Evolutionary conservation across 2,888 invertebrate species (phyloP).

Genomic region (Laothoe populi): DNA sequence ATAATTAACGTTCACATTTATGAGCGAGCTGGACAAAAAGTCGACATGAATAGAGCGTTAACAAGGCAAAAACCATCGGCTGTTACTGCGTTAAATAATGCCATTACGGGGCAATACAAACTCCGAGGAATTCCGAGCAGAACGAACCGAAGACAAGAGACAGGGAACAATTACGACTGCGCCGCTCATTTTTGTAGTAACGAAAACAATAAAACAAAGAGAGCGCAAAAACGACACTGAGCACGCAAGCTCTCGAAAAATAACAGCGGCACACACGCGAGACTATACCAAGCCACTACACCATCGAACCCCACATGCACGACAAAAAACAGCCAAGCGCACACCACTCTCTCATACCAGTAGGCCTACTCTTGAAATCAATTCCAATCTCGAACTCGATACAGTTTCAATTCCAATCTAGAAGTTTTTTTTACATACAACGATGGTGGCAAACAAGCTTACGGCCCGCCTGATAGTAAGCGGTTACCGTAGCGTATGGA

Average conservation of each 20-base stretch:
- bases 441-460: too few relatives aligned
- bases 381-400: too few relatives aligned
- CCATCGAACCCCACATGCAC: slow-evolving; percentile 56
- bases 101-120: slow-evolving; percentile 58
- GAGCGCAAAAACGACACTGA: slow-evolving; percentile 69
- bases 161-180: slow-evolving; percentile 69
- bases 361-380: too few relatives aligned
- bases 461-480: too few relatives aligned
- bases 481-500: too few relatives aligned
- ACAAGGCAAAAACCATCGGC: slow-evolving; percentile 61
- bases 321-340: slow-evolving; percentile 58
- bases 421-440: too few relatives aligned
- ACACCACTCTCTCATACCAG: too few relatives aligned
- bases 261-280: slow-evolving; percentile 66
- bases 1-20: slow-evolving; percentile 55
- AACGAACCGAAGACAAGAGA: slow-evolving; percentile 55
- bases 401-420: too few relatives aligned
- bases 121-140: slow-evolving; percentile 49
- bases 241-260: slow-evolving; percentile 76
- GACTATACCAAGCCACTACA: slow-evolving; percentile 38
- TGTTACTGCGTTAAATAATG: slow-evolving; percentile 61
- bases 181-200: slow-evolving; percentile 72
- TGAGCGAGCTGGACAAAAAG: slow-evolving; percentile 53
- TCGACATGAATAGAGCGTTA: slow-evolving; percentile 59
- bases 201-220: slow-evolving; percentile 77